phyloP scores from a whole-genome alignment of 2,797 vertebrate species.

The Tokudaia muenninki region DNA sequence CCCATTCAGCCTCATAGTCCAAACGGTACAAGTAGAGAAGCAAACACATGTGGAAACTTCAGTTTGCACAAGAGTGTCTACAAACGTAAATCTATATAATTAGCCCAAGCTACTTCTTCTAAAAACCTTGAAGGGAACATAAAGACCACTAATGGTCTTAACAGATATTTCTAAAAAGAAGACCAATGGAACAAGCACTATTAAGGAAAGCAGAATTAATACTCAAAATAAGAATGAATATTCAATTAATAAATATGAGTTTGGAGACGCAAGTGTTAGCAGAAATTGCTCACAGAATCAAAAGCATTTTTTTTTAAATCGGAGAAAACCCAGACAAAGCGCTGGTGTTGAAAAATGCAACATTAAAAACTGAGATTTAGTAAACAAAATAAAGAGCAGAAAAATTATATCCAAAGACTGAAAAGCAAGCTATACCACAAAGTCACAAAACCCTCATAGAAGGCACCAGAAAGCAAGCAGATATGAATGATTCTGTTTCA shows the following conservation, averaged over 20 bases:
- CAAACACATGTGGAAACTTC: neutral
- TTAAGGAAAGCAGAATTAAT: slow-evolving; percentile 40
- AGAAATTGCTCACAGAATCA: slow-evolving; percentile 12
- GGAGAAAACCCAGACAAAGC: neutral
- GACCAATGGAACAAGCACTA: neutral
- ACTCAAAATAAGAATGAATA: slow-evolving; percentile 4
- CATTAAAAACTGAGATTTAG: neutral
- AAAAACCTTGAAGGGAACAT: neutral
- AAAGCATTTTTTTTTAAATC: slow-evolving; percentile 15
- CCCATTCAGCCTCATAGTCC: neutral
- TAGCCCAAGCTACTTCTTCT: neutral
- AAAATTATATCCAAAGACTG: neutral
- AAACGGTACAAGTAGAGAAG: neutral
- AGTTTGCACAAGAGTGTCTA: neutral
- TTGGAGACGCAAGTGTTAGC: slow-evolving; percentile 3
- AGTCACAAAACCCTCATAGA: neutral
- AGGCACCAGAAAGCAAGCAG: neutral
- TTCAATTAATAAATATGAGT: neutral
- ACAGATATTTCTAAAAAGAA: neutral
- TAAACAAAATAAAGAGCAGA: neutral
- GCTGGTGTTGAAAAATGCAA: neutral
- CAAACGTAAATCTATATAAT: neutral
- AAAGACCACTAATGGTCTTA: neutral
- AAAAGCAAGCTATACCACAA: neutral
- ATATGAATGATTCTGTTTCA: neutral